Evolutionary conservation across 2,888 invertebrate genomes (phyloP).

Genomic region (Nysson spinosus): DNA sequence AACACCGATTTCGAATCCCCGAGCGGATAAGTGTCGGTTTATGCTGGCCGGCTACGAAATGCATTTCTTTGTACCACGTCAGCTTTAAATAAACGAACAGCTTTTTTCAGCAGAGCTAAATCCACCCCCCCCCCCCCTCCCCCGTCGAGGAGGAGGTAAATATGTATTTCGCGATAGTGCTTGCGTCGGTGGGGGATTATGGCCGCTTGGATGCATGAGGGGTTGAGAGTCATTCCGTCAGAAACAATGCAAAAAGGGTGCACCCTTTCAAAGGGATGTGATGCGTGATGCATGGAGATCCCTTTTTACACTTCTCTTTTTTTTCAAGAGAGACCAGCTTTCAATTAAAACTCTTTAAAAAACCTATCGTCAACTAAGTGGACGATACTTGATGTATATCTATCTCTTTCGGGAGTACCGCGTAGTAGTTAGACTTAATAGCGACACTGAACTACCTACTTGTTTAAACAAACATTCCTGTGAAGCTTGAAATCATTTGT

Average conservation of each 20-base stretch:
- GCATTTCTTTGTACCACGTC: slow-evolving; percentile 2
- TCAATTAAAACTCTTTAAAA: slow-evolving; percentile 10
- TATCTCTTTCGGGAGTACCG: too few species aligned
- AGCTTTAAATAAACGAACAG: slow-evolving; percentile 17
- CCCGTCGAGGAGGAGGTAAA: slow-evolving; percentile 39
- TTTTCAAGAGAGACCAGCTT: slow-evolving; percentile 6
- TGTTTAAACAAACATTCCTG: too few species aligned
- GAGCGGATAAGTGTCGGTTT: slow-evolving; percentile 20
- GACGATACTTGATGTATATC: too few species aligned
- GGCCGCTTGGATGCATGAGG: slow-evolving; percentile 40
- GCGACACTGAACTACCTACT: too few species aligned
- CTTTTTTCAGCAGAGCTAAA: slow-evolving; percentile 18
- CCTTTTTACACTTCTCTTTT: neutral
- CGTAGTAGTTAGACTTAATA: too few species aligned
- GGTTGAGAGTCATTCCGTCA: slow-evolving; percentile 53
- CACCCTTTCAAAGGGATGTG: slow-evolving; percentile 18
- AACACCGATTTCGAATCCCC: slow-evolving; percentile 28
- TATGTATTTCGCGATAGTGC: slow-evolving; percentile 23
- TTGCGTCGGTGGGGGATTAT: slow-evolving; percentile 36
- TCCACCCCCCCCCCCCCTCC: too few species aligned
- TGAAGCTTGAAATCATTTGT: too few species aligned
- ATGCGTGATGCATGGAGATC: slow-evolving; percentile 15
- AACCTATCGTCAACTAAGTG: too few species aligned
- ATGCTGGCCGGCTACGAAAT: neutral
- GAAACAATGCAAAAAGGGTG: slow-evolving; percentile 41